A percentile compares a stretch with the other conserved stretches of the same genome.
Conservation (phyloP, 2,797 vertebrate species). For the Numenius phaeopus region DNA sequence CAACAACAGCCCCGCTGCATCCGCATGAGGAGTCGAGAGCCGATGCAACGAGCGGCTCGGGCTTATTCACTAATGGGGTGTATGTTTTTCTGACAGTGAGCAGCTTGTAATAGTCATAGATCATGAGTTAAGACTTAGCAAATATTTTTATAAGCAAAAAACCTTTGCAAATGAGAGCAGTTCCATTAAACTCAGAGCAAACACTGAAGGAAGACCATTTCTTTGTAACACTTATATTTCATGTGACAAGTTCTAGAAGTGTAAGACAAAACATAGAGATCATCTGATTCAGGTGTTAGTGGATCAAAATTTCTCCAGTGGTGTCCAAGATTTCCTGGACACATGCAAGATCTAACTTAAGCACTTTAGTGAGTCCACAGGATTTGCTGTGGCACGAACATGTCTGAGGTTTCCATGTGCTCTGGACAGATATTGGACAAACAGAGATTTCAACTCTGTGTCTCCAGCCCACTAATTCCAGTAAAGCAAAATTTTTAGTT, state of each 20-base stretch:
- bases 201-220: background rate
- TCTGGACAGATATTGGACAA: background rate
- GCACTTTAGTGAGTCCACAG: fast-evolving
- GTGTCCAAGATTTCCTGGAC: background rate
- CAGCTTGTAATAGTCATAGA: background rate
- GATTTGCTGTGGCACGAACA: background rate
- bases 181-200: background rate
- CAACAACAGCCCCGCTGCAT: background rate
- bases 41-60: fast-evolving
- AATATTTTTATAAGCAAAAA: background rate
- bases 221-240: background rate
- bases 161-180: background rate
- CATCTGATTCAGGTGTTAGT: background rate
- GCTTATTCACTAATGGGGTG: background rate
- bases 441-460: background rate
- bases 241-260: background rate
- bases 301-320: background rate
- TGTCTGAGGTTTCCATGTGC: fast-evolving
- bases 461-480: background rate
- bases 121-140: background rate
- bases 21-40: background rate
- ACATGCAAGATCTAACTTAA: fast-evolving
- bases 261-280: background rate
- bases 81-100: background rate
- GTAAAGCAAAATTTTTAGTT: background rate